A percentile compares a stretch with the other conserved stretches of the same genome.
Conservation (phyloP, 30 jellyfish, hydroid and myxozoan species). For the Hydra vulgaris region DNA sequence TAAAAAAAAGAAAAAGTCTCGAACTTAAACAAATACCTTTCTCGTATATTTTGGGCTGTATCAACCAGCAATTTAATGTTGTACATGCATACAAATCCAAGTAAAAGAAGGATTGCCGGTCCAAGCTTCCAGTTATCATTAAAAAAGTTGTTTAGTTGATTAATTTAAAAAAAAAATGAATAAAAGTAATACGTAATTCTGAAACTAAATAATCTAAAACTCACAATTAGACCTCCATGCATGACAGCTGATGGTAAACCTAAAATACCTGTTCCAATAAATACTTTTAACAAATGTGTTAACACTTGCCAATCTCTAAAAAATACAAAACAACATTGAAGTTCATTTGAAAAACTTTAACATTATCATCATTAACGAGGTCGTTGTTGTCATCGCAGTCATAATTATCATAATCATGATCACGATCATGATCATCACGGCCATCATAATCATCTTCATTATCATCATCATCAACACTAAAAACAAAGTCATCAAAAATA, state of each 20-base stretch:
- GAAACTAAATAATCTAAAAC: too few species aligned
- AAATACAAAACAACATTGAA: background rate
- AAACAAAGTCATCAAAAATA: too few species aligned
- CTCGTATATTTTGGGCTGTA: constrained; percentile 36
- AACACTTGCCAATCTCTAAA: constrained; percentile 86
- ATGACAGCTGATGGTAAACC: constrained; percentile 87
- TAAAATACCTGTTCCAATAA: constrained; percentile 83
- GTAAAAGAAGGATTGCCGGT: constrained; percentile 36
- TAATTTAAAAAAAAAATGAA: too few species aligned
- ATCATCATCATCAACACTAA: too few species aligned
- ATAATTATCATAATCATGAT: too few species aligned
- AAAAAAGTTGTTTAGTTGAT: too few species aligned
- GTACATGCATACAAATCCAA: constrained; percentile 51
- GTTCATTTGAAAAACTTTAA: background rate
- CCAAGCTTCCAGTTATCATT: constrained; percentile 34
- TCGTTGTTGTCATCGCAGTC: background rate
- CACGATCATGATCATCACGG: too few species aligned
- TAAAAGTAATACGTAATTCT: too few species aligned
- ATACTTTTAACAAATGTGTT: constrained; percentile 71
- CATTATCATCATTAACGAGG: background rate
- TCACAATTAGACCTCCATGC: constrained; percentile 83
- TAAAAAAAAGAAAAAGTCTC: too few species aligned
- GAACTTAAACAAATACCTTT: too few species aligned
- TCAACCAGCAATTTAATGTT: constrained; percentile 42
- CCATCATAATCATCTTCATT: too few species aligned